Percentiles rank a stretch among this genome's conserved stretches.
Conservation (phyloP, 2,888 invertebrate species). For the Lucinisca nassula region DNA sequence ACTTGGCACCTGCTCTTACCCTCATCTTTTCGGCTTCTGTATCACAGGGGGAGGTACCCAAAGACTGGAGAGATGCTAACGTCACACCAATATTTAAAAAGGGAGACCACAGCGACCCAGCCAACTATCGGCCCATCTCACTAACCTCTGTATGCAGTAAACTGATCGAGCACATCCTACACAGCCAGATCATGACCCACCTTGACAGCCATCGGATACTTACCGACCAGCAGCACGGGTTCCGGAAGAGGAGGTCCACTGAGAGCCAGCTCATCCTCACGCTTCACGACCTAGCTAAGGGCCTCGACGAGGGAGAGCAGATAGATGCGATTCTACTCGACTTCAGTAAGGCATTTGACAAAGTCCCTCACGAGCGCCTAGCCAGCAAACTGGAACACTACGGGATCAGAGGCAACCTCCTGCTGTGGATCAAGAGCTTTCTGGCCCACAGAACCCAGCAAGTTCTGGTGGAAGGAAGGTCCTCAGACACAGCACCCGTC, state of each 20-base stretch:
- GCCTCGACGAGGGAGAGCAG: constrained; percentile 31
- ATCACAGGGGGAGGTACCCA: constrained; percentile 39
- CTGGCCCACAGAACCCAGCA: constrained; percentile 39
- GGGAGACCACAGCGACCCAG: constrained; percentile 40
- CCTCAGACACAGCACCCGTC: constrained; percentile 41
- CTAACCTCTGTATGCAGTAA: constrained; percentile 65
- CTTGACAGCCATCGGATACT: constrained; percentile 50
- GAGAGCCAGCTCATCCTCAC: constrained; percentile 65
- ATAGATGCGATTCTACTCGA: background rate
- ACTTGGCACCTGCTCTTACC: constrained; percentile 47
- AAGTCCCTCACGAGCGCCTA: constrained; percentile 49
- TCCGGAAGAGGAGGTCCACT: constrained; percentile 50
- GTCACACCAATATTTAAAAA: constrained; percentile 61
- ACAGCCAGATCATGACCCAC: constrained; percentile 53
- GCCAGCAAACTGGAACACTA: constrained; percentile 42
- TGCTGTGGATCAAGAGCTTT: constrained; percentile 53
- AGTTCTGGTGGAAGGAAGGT: constrained; percentile 36
- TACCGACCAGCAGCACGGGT: constrained; percentile 63
- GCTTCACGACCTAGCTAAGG: constrained; percentile 43
- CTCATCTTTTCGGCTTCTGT: constrained; percentile 42
- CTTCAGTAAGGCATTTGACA: constrained; percentile 60
- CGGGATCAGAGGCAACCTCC: constrained; percentile 29
- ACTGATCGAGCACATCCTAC: constrained; percentile 63
- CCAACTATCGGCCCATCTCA: constrained; percentile 68
- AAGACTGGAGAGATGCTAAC: constrained; percentile 57